A percentile compares a stretch with the other conserved stretches of the same genome.
Evolutionary conservation across 2,797 vertebrate species (phyloP).

Genomic region (Triplophysa yarkandensis): DNA sequence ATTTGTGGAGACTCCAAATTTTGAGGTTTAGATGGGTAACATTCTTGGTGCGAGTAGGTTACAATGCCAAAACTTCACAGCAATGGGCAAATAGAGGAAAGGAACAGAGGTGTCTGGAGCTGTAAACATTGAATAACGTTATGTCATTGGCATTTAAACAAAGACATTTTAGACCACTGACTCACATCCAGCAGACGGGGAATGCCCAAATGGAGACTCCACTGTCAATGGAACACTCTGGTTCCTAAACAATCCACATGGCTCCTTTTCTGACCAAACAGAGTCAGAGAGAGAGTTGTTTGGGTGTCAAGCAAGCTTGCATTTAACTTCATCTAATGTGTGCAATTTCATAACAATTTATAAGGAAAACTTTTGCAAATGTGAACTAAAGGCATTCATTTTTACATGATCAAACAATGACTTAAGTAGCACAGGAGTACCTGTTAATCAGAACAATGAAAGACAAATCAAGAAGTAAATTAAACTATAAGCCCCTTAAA

Average conservation of each 20-base stretch:
- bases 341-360: no score
- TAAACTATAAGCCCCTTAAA: no score
- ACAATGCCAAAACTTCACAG: slow-evolving; percentile 38
- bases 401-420: neutral
- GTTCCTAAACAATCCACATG: slow-evolving; percentile 9
- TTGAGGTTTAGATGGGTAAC: slow-evolving; percentile 28
- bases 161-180: slow-evolving; percentile 30
- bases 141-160: slow-evolving; percentile 15
- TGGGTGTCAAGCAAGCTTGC: neutral
- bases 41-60: slow-evolving; percentile 13
- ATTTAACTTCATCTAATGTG: neutral
- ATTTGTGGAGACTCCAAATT: slow-evolving; percentile 14
- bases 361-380: neutral
- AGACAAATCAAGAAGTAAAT: neutral
- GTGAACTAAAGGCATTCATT: neutral
- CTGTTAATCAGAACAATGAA: neutral
- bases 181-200: neutral
- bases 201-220: slow-evolving; percentile 21
- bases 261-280: neutral
- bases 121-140: slow-evolving; percentile 19
- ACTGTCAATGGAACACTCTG: neutral
- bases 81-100: slow-evolving; percentile 29
- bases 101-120: slow-evolving; percentile 4
- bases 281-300: neutral
- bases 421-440: no score